Base-by-base conservation (phyloP, 2,888 invertebrate genomes). In the Minunthozetes semirufus region DNA sequence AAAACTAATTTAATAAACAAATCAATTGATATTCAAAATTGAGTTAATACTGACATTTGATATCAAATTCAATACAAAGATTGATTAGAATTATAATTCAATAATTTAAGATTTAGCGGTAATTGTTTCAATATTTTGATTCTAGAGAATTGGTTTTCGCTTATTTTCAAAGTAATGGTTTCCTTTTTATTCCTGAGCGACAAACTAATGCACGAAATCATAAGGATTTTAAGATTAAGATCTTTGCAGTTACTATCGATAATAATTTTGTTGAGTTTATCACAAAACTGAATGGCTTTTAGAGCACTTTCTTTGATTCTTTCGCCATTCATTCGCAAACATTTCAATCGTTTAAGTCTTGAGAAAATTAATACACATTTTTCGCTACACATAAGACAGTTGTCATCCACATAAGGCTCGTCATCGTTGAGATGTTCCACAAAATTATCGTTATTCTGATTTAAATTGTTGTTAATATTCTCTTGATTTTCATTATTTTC, bases 301-400 rank as follows among this genome's bases (percentile, higher is more conserved):
- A 61, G 11, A 22, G 61, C 61, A n/a, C 61, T 61, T 13, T 61
- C 61, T 61, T 61, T 61, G 6, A 61, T 29, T 29, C 61, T 61
- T 33, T 61, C 29, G 27, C 61, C 61, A 15, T 61, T 61, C 61
- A 61, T 29, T 61, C 8, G 11, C 3, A 61, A 29, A 22, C 17
- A 9, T 15, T 61, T 61, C 33, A 61, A 29, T 61, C 25, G 3
- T 17, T 61, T 3, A 9, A 61, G 25, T 29, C 29, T 61, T 15
- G 61, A 61, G 29, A 61, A 15, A 61, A 61, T 61, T 17, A 61
- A 9, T 61, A 61, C 61, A 29, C 27, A 29, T n/a, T 61, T 61
- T 25, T 61, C 61, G 29, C 61, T 61, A n/a, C 61, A 61, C 15
- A 22, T 1, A 4, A 61, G 17, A 33, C 61, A 61, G 15, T 61